Conservation (phyloP, 2,113 vertebrate genomes). For the Cariama cristata region DNA sequence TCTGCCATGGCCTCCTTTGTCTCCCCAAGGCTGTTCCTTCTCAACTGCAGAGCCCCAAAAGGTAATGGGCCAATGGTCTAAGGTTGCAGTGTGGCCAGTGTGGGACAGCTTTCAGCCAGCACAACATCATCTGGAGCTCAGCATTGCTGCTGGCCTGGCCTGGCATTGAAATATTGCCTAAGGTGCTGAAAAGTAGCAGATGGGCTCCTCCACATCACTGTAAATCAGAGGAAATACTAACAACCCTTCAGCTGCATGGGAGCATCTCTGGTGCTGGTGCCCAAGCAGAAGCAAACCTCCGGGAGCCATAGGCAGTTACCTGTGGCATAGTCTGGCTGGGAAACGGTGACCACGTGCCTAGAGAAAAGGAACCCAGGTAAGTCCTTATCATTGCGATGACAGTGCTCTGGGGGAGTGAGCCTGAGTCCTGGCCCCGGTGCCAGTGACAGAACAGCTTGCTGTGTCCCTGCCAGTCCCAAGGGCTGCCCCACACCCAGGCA, state of each 20-base stretch:
- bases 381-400: neutral
- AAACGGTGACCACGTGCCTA: accelerated
- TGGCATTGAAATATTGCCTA: neutral
- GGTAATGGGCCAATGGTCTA: neutral
- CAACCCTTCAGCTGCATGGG: neutral
- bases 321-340: accelerated
- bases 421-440: accelerated
- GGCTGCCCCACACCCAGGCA: neutral
- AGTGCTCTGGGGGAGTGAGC: neutral
- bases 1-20: neutral
- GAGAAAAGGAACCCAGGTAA: neutral
- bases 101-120: neutral
- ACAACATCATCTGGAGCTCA: neutral
- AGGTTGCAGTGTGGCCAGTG: neutral
- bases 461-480: neutral
- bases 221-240: neutral
- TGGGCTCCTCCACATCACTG: neutral
- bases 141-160: neutral
- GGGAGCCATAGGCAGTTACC: accelerated
- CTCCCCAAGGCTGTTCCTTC: neutral
- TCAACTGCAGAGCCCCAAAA: neutral
- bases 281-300: neutral
- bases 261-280: neutral
- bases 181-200: neutral
- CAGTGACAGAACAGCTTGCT: neutral